A percentile compares a stretch with the other conserved stretches of the same genome.
phyloP scores from a whole-genome alignment of 2,797 vertebrate genomes.

The Limosa lapponica region DNA sequence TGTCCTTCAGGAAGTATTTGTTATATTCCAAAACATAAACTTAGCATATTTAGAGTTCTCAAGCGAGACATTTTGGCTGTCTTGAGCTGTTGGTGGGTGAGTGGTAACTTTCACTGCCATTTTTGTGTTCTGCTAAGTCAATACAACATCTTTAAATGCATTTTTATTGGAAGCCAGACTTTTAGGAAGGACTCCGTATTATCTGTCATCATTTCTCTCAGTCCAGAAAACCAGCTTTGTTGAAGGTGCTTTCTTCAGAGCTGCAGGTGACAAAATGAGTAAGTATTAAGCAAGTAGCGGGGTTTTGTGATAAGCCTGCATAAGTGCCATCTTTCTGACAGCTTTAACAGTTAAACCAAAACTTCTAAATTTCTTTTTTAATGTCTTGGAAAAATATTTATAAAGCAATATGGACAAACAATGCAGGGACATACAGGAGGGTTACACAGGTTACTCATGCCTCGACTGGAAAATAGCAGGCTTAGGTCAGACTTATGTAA shows the following conservation, averaged over 20 bases:
- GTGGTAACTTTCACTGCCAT: neutral
- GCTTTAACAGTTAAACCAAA: neutral
- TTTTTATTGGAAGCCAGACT: neutral
- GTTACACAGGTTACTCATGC: neutral
- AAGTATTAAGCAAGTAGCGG: neutral
- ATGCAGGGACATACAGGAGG: neutral
- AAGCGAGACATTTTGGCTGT: neutral
- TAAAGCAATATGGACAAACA: neutral
- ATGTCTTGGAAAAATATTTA: neutral
- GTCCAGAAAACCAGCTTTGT: neutral
- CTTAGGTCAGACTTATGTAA: neutral
- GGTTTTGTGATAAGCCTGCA: neutral
- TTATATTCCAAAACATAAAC: neutral
- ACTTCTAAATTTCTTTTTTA: neutral
- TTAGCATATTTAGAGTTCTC: neutral
- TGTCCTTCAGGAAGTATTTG: conserved; percentile 21
- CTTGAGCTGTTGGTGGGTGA: neutral
- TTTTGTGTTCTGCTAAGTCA: neutral
- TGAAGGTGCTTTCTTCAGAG: neutral
- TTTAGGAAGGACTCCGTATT: neutral
- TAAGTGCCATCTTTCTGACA: neutral
- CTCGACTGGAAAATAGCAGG: neutral
- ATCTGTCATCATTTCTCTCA: neutral
- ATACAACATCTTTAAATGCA: neutral
- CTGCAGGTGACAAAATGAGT: neutral